phyloP scores from a whole-genome alignment of 2,797 vertebrate species.

The Heliangelus exortis region DNA sequence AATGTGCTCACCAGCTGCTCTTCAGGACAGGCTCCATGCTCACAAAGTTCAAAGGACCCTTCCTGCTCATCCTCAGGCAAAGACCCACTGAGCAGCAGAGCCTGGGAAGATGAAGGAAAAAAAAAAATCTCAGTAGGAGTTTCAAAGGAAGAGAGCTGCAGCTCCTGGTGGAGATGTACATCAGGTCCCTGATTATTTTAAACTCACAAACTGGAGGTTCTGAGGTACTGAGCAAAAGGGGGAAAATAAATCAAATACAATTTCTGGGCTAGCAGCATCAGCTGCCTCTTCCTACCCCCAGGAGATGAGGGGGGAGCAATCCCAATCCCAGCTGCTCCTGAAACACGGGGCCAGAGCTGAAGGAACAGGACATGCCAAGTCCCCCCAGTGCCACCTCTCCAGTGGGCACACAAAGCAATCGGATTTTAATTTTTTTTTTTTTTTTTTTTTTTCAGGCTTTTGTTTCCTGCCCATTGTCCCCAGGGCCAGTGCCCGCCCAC shows the following conservation, averaged over 20 bases:
- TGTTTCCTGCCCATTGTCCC: slow-evolving; percentile 64
- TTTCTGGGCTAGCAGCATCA: slow-evolving; percentile 50
- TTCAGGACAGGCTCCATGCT: slow-evolving; percentile 84
- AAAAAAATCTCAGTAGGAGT: not conserved
- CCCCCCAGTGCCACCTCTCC: not conserved
- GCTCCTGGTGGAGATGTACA: not conserved
- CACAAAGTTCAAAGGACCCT: slow-evolving; percentile 81
- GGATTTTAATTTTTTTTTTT: not conserved
- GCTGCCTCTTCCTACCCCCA: not conserved
- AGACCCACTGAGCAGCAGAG: slow-evolving; percentile 91
- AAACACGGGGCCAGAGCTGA: not conserved
- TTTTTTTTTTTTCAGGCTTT: slow-evolving; percentile 6
- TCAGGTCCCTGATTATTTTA: not conserved
- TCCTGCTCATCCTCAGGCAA: slow-evolving; percentile 94
- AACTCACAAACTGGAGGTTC: not conserved
- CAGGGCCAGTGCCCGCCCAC: not conserved
- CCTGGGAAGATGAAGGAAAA: slow-evolving; percentile 75
- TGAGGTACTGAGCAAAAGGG: not conserved
- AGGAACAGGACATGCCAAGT: not conserved
- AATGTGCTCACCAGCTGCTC: slow-evolving; percentile 88
- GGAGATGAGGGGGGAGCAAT: not conserved
- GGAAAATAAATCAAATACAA: slow-evolving; percentile 23
- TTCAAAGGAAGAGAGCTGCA: not conserved
- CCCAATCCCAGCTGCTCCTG: slow-evolving; percentile 44
- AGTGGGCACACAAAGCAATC: slow-evolving; percentile 43